Evolutionary conservation across 1,140 invertebrate species (phyloP).

Genomic region (Phymorhynchus buccinoides): DNA sequence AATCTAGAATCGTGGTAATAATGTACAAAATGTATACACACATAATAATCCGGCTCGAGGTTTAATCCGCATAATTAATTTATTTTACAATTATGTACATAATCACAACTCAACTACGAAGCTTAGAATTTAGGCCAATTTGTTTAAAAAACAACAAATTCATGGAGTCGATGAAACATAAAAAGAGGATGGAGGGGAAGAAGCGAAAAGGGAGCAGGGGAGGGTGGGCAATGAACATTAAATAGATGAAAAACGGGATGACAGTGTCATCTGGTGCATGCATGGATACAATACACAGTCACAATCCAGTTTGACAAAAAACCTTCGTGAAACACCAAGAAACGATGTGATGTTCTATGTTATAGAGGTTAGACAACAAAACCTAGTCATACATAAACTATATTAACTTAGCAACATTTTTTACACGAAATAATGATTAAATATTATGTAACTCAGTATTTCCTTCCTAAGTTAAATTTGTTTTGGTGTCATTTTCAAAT

Average conservation of each 20-base stretch:
- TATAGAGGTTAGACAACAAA: background rate
- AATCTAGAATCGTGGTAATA: background rate
- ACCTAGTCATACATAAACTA: background rate
- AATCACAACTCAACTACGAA: background rate
- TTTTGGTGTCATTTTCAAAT: no score
- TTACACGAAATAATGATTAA: background rate
- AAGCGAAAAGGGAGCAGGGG: background rate
- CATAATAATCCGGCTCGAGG: background rate
- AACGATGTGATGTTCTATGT: background rate
- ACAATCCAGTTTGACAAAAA: background rate
- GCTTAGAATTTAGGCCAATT: background rate
- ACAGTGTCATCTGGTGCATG: background rate
- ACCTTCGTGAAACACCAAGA: background rate
- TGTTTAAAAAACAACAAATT: no score
- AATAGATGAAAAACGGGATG: background rate
- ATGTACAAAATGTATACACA: background rate
- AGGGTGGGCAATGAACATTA: background rate
- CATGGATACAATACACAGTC: constrained; percentile 1
- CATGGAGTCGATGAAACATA: background rate
- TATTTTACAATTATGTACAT: background rate
- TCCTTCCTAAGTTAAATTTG: no score
- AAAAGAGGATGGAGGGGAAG: background rate
- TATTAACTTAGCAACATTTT: background rate
- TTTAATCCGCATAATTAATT: background rate
- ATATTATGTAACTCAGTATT: background rate